Evolutionary conservation across 2,888 invertebrate genomes (phyloP).

Genomic region (Tetranychus piercei): DNA sequence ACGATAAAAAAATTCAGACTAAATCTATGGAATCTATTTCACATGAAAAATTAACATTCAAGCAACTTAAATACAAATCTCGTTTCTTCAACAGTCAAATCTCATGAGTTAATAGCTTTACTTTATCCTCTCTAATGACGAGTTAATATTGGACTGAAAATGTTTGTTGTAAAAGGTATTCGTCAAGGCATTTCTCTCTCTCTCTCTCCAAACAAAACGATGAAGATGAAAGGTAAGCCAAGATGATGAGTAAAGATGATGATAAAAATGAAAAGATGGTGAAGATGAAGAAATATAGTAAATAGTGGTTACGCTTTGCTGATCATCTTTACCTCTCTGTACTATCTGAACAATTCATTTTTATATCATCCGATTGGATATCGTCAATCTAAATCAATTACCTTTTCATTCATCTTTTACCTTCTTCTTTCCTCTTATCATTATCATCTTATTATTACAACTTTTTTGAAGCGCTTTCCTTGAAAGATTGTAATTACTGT

Average conservation of each 20-base stretch:
- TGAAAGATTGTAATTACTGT: neutral
- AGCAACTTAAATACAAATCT: no score
- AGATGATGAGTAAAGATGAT: neutral
- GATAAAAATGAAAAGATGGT: neutral
- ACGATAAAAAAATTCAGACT: no score
- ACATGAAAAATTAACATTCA: no score
- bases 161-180: neutral
- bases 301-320: neutral
- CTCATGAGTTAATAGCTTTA: no score
- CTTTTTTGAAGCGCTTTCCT: neutral
- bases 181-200: neutral
- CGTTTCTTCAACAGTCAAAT: no score
- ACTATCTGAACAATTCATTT: neutral
- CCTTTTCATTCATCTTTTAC: neutral
- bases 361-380: neutral
- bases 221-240: neutral
- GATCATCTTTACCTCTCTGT: neutral
- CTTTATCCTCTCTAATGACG: no score
- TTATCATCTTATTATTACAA: neutral
- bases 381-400: slow-evolving; percentile 1
- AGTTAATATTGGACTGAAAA: neutral
- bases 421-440: neutral
- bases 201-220: no score
- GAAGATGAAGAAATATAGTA: neutral
- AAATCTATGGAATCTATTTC: no score